A percentile compares a stretch with the other conserved stretches of the same genome.
These are phyloP conservation scores for Meteorus colon DNA, from an alignment of 2,888 invertebrate genomes.

Conservation along the genomic window DNA sequence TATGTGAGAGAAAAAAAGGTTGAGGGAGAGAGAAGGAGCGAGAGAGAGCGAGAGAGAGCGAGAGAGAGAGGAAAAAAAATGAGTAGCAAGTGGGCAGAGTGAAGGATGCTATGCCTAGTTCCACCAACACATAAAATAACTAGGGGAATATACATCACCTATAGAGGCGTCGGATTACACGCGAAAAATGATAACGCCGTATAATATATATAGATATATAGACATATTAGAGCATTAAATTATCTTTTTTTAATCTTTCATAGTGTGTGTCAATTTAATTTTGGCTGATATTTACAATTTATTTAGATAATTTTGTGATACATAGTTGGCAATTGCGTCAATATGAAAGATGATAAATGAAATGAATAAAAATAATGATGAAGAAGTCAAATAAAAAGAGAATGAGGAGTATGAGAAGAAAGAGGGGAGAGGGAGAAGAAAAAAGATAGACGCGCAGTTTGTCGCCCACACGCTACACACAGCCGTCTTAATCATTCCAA, in stretches of 20 bases:
- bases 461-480: constrained; percentile 28
- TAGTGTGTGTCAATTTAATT: constrained; percentile 7
- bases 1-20: constrained; percentile 11
- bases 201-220: background rate
- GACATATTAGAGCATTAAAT: background rate
- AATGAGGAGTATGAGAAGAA: background rate
- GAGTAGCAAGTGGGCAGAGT: constrained; percentile 19
- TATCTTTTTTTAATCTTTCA: background rate
- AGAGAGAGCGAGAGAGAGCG: background rate
- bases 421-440: constrained; percentile 30
- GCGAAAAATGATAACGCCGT: constrained; percentile 32
- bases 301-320: too few species aligned
- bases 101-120: constrained; percentile 16
- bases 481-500: constrained; percentile 36
- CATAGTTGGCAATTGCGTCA: too few species aligned
- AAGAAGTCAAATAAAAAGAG: background rate
- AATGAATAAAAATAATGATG: background rate
- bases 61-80: background rate
- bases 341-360: background rate
- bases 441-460: constrained; percentile 34
- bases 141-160: constrained; percentile 12
- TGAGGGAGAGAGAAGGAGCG: background rate
- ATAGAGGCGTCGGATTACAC: constrained; percentile 38
- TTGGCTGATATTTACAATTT: background rate
- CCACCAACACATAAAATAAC: constrained; percentile 11